Evolutionary conservation across 1,140 invertebrate species (phyloP).

Genomic region (Hycleus phaleratus): DNA sequence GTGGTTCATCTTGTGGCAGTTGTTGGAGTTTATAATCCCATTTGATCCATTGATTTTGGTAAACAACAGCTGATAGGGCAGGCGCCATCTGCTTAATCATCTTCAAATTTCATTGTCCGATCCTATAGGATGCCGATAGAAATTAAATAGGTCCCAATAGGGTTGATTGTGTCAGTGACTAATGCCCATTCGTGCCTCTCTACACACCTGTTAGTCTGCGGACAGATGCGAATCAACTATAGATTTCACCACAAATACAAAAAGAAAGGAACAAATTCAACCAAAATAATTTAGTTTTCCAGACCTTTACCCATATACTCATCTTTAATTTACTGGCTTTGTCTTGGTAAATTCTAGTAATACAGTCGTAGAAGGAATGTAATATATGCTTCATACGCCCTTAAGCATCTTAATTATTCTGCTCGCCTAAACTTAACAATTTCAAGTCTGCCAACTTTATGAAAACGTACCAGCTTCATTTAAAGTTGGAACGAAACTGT

Average conservation of each 20-base stretch:
- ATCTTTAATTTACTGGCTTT: too few relatives aligned
- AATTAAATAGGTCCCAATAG: slow-evolving; percentile 8
- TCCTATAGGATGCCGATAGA: slow-evolving; percentile 12
- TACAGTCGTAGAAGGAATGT: slow-evolving; percentile 14
- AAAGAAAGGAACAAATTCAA: too few relatives aligned
- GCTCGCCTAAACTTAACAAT: slow-evolving; percentile 14
- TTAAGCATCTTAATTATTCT: slow-evolving; percentile 15
- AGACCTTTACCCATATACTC: too few relatives aligned
- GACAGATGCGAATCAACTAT: too few relatives aligned
- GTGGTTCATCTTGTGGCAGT: too few relatives aligned
- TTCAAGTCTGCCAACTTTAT: slow-evolving; percentile 12
- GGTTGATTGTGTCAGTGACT: slow-evolving; percentile 4
- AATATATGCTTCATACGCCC: slow-evolving; percentile 14
- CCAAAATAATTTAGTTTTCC: too few relatives aligned
- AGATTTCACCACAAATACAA: too few relatives aligned
- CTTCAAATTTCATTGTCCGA: slow-evolving; percentile 13
- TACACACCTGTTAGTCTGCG: too few relatives aligned
- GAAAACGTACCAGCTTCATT: slow-evolving; percentile 12
- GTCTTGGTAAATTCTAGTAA: slow-evolving; percentile 6
- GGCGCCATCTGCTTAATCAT: slow-evolving; percentile 15
- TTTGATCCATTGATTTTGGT: background rate
- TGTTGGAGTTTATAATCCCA: too few relatives aligned
- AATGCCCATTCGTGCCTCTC: slow-evolving; percentile 7
- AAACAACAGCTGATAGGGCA: slow-evolving; percentile 9
- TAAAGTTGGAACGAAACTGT: slow-evolving; percentile 6